Percentiles rank a stretch among this genome's conserved stretches.
These are phyloP conservation scores for Polyploca ridens DNA, from an alignment of 2,888 invertebrate species.

Conservation along the genomic window DNA sequence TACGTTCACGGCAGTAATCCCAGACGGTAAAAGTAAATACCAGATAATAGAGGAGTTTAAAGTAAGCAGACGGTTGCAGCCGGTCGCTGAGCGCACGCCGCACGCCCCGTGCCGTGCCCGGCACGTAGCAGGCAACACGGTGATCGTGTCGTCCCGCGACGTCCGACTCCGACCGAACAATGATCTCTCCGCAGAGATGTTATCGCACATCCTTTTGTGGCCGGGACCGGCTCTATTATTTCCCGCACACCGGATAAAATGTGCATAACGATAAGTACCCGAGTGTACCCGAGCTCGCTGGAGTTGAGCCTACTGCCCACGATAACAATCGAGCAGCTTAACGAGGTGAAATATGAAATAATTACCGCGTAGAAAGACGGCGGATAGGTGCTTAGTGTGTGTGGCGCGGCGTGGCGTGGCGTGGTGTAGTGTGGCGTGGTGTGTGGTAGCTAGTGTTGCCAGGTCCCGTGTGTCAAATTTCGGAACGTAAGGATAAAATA, in stretches of 20 bases:
- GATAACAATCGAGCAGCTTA: conserved; percentile 11
- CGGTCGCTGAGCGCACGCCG: no score
- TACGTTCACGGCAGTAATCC: conserved; percentile 10
- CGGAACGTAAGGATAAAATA: no score
- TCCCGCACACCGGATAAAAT: conserved; percentile 5
- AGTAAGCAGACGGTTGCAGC: background rate
- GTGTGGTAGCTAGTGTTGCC: conserved; percentile 1
- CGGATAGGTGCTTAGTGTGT: conserved; percentile 16
- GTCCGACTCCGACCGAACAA: conserved; percentile 1
- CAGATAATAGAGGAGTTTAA: conserved; percentile 8
- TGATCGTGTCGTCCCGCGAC: background rate
- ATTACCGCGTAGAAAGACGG: conserved; percentile 15
- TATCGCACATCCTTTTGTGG: conserved; percentile 10
- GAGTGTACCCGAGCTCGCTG: background rate
- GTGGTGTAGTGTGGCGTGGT: background rate
- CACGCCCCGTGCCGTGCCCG: no score
- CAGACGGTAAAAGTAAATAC: background rate
- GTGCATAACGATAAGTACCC: background rate
- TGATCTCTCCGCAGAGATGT: conserved; percentile 11
- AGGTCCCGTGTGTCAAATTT: no score
- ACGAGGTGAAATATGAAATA: conserved; percentile 20
- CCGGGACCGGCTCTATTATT: conserved; percentile 5
- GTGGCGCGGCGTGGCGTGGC: background rate
- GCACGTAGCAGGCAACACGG: background rate
- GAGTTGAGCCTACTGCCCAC: background rate